Evolutionary conservation across 2,888 invertebrate species (phyloP), one percentile per base, ranked within the genome.

Genomic region (Mimas tiliae): DNA sequence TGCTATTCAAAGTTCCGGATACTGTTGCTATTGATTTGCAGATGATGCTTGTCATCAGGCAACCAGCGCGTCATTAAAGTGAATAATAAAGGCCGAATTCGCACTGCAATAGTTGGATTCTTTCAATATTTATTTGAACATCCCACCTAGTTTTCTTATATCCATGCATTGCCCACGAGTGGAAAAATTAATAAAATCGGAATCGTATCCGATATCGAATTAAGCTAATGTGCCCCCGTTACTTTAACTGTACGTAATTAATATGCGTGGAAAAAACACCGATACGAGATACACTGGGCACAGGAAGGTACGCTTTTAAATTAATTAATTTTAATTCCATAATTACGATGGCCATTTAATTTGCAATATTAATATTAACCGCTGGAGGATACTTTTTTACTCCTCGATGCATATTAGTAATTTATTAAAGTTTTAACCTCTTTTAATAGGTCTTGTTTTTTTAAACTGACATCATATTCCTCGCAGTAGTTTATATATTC

Each of bases 151-250:
- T 7, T 11, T 3, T 14, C 69, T 64, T 74, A 70, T 14, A 58
- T 77, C 70, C 14, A 14, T 45, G 74, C 52, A 70, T 68, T 67
- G 72, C 78, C 74, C 9, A 9, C 70, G 80, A 82, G 70, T 74
- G 77, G 81, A 83, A 85, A 87, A 86, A 87, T 86, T 87, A 87
- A 88, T 89, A 87, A 89, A 89, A 89, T 85, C 83, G 87, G 87
- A 86, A 78, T 80, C 79, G 79, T 78, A 79, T 80, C 82, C 72
- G 77, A 70, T 74, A 83, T 85, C 88, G 83, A 86, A 90, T 90
- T 87, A 89, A 89, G 88, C 89, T 91, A 90, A 91, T 90, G 89
- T 82, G 84, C 74, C 77, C 74, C 77, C 78, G 78, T 73, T 83
- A 77, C 82, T 81, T 81, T 83, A 84, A 87, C 79, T 78, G 81